phyloP scores from a whole-genome alignment of 2,113 vertebrate genomes.

The Puntigrus tetrazona region DNA sequence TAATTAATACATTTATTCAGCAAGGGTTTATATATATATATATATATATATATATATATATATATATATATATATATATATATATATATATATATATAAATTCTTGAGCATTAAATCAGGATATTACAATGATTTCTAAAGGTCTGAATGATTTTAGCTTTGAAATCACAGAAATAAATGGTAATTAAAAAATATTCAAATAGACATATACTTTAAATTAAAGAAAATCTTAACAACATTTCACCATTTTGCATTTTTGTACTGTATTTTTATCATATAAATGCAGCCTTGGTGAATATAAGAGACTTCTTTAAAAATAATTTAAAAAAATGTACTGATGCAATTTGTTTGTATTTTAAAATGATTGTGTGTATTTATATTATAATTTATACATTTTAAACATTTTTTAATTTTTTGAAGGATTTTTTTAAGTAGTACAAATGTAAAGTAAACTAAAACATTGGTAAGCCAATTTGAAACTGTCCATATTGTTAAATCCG shows the following conservation, averaged over 20 bases:
- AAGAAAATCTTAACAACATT: background rate
- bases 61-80: too few relatives aligned
- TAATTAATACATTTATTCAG: background rate
- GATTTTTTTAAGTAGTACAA: background rate
- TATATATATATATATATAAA: too few relatives aligned
- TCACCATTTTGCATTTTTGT: background rate
- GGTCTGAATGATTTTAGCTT: background rate
- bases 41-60: too few relatives aligned
- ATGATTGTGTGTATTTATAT: background rate
- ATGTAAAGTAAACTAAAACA: background rate
- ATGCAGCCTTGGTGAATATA: background rate
- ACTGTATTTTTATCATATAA: background rate
- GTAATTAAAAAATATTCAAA: background rate
- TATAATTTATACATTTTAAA: background rate
- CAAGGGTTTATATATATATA: too few relatives aligned
- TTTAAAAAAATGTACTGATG: background rate
- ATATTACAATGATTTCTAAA: background rate
- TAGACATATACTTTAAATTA: background rate
- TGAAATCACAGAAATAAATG: background rate
- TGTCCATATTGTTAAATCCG: conserved; percentile 1
- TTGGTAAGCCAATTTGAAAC: too few relatives aligned
- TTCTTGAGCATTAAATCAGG: background rate
- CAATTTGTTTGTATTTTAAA: background rate
- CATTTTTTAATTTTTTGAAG: background rate
- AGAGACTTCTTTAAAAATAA: background rate